phyloP scores from a whole-genome alignment of 2,888 invertebrate species.

The Antheraea assamensis region DNA sequence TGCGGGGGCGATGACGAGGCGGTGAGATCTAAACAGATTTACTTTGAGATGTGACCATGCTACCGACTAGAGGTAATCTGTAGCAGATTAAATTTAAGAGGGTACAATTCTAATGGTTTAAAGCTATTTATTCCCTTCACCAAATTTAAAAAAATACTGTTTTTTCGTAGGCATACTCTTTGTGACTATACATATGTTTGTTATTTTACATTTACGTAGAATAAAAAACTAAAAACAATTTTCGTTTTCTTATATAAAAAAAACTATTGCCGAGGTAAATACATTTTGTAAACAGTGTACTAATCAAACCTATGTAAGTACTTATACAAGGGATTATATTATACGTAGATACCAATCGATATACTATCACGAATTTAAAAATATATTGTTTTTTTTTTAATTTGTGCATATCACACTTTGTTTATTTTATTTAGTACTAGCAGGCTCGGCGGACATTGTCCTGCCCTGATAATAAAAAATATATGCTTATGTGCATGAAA shows the following conservation, averaged over 20 bases:
- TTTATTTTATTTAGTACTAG: too few species aligned
- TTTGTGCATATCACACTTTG: too few species aligned
- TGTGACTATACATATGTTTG: not conserved
- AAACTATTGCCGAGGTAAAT: not conserved
- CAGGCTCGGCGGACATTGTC: too few species aligned
- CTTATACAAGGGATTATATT: too few species aligned
- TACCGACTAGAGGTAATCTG: slow-evolving; percentile 12
- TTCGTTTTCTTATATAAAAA: not conserved
- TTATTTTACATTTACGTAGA: not conserved
- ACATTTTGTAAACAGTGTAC: not conserved
- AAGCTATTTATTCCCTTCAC: not conserved
- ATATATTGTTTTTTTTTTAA: not conserved
- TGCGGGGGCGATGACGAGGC: slow-evolving; percentile 26
- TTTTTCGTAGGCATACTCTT: not conserved
- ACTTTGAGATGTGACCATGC: slow-evolving; percentile 59
- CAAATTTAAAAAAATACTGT: not conserved
- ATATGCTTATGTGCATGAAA: too few species aligned
- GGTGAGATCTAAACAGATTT: slow-evolving; percentile 59
- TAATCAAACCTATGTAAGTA: not conserved
- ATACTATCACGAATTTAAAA: not conserved
- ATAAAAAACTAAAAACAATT: not conserved
- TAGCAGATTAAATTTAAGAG: slow-evolving; percentile 17
- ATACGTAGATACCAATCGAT: not conserved
- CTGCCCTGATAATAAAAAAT: too few species aligned
- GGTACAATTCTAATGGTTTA: not conserved